Evolutionary conservation across 2,113 vertebrate species (phyloP).

Genomic region (Polyodon spathula): DNA sequence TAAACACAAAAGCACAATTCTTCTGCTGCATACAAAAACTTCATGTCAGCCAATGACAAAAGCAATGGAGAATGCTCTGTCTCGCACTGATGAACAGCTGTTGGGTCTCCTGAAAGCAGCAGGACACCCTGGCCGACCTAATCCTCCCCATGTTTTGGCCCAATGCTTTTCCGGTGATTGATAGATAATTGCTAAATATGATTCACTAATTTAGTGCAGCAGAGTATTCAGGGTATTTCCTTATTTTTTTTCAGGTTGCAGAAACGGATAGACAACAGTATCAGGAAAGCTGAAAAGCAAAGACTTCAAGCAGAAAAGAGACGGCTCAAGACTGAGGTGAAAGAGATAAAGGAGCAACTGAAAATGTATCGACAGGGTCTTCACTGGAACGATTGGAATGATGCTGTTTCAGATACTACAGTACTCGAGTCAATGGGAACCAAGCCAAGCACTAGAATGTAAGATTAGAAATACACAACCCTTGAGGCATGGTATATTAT

Average conservation of each 20-base stretch:
- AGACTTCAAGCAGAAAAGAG: conserved; percentile 87
- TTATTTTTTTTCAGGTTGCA: conserved; percentile 68
- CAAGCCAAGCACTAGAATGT: not conserved
- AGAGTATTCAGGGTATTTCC: conserved; percentile 4
- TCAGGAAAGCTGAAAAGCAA: conserved; percentile 91
- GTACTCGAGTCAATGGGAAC: not conserved
- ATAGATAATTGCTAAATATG: too few relatives aligned
- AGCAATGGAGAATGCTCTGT: too few relatives aligned
- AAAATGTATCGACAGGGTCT: conserved; percentile 86
- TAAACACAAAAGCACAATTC: too few relatives aligned
- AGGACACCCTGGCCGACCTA: too few relatives aligned
- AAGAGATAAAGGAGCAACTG: conserved; percentile 93
- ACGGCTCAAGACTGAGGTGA: conserved; percentile 88
- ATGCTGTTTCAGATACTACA: conserved; percentile 61
- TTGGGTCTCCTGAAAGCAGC: too few relatives aligned
- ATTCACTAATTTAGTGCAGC: not conserved
- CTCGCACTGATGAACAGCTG: too few relatives aligned
- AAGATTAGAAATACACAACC: not conserved
- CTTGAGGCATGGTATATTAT: too few relatives aligned
- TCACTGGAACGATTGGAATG: conserved; percentile 76
- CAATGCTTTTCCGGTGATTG: too few relatives aligned
- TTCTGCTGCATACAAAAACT: too few relatives aligned
- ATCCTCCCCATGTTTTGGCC: too few relatives aligned
- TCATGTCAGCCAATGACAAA: too few relatives aligned
- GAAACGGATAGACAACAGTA: conserved; percentile 85